Evolutionary conservation across 2,888 invertebrate genomes (phyloP), one percentile per base, ranked within the genome.

Genomic region (Byasa hedistus): DNA sequence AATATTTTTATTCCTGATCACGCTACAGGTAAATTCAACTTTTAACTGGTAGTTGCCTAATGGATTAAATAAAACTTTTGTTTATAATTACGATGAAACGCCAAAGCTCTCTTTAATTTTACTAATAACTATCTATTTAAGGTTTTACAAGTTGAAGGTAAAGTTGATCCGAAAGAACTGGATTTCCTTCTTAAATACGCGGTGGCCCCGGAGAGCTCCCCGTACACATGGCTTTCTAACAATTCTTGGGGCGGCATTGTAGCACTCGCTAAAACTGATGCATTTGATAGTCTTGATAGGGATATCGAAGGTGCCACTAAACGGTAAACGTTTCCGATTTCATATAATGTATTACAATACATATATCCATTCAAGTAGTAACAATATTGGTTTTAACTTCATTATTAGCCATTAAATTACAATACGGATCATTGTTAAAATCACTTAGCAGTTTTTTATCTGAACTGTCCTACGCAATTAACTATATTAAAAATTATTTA

Each of bases 241-340:
- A 88, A 92, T 51, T 93, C 94, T 19, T 96, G 97, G 97, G 96
- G 98, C 36, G 97, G 96, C 0, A 95, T 98, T 59, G 94, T 96
- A 71, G 93, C 95, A 4, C 89, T 98, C 17, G 90, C 95, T 19
- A 93, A 93, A 70, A 93, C 96, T 91, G 95, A 96, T 15, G 96
- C 96, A 4, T 98, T 96, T 81, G 94, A 94, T 61, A 96, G 95
- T 77, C 89, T 98, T 0, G 98, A 98, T 79, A 95, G 96, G 72
- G 98, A 98, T 80, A 96, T 98, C 71, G 98, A 98, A 85, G 96
- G 96, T 0, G 97, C 98, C 0, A 94, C 95, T 1, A 98, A 98
- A 81, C 93, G 96, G 82, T 91, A 73, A 12, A 36, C 19, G 51
- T 19, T n/a, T 3, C 19, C n/a, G 39, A 19, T 44, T 44, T 44